These are phyloP conservation scores for Symphodus melops DNA, from an alignment of 2,113 vertebrate genomes.

Conservation along the genomic window DNA sequence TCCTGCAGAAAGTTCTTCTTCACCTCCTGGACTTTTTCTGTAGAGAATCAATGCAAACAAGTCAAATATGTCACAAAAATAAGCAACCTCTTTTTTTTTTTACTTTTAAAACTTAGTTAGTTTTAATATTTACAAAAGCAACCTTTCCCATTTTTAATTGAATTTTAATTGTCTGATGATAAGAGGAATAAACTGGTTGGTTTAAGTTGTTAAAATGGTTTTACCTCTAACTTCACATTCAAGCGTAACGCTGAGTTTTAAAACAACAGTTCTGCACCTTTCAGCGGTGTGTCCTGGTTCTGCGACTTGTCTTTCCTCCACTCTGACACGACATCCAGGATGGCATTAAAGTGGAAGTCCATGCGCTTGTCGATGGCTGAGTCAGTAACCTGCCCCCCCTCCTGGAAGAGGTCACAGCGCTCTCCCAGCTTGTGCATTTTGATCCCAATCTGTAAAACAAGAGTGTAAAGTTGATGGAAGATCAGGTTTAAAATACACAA, in stretches of 20 bases:
- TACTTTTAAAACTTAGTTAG: too few relatives aligned
- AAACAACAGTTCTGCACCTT: slow-evolving; percentile 80
- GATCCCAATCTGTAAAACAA: slow-evolving; percentile 88
- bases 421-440: slow-evolving; percentile 96
- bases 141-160: too few relatives aligned
- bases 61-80: not conserved
- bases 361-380: slow-evolving; percentile 97
- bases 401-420: slow-evolving; percentile 96
- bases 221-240: too few relatives aligned
- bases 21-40: slow-evolving; percentile 97
- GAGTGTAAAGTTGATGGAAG: not conserved
- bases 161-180: not conserved
- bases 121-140: too few relatives aligned
- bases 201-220: too few relatives aligned
- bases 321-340: slow-evolving; percentile 97
- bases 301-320: slow-evolving; percentile 98
- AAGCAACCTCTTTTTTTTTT: too few relatives aligned
- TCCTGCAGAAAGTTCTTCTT: slow-evolving; percentile 95
- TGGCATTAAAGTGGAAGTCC: slow-evolving; percentile 99
- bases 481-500: not conserved
- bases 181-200: not conserved
- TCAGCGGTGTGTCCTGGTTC: slow-evolving; percentile 92
- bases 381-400: slow-evolving; percentile 93
- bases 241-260: not conserved
- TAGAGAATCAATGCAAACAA: not conserved